A percentile compares a stretch with the other conserved stretches of the same genome.
Conservation (phyloP, 2,888 invertebrate species). For the Synergus japonicus region DNA sequence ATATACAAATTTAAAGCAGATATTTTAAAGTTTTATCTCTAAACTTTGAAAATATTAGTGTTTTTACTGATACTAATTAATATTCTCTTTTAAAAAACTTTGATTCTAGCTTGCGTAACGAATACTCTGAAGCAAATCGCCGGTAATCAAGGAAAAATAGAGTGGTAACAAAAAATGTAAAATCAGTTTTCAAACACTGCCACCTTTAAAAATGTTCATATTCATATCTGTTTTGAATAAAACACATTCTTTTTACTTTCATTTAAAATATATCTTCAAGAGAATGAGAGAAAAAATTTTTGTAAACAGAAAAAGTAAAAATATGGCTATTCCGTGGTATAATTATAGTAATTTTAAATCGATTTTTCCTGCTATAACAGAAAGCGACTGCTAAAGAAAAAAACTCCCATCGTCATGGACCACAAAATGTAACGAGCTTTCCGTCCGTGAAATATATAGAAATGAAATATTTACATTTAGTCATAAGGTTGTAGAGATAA, state of each 20-base stretch:
- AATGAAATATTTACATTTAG: constrained; percentile 49
- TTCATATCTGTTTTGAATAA: neutral
- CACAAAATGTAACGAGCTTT: constrained; percentile 54
- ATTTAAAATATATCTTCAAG: neutral
- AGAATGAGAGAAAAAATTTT: neutral
- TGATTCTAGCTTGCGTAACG: constrained; percentile 41
- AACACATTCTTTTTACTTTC: neutral
- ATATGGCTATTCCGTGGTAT: neutral
- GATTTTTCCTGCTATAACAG: neutral
- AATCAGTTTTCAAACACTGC: constrained; percentile 34
- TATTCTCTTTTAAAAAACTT: constrained; percentile 37
- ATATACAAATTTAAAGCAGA: no score
- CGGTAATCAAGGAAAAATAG: constrained; percentile 6
- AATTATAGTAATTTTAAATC: neutral
- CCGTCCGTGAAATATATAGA: constrained; percentile 55
- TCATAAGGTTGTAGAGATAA: constrained; percentile 44
- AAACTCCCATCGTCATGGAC: constrained; percentile 48
- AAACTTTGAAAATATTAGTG: constrained; percentile 27
- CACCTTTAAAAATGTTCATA: neutral
- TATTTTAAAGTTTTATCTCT: no score
- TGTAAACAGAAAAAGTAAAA: neutral
- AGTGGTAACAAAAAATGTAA: neutral
- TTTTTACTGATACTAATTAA: constrained; percentile 5
- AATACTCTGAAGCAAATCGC: constrained; percentile 48
- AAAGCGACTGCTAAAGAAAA: constrained; percentile 28